phyloP scores from a whole-genome alignment of 1,140 invertebrate species.

The Cydia pomonella region DNA sequence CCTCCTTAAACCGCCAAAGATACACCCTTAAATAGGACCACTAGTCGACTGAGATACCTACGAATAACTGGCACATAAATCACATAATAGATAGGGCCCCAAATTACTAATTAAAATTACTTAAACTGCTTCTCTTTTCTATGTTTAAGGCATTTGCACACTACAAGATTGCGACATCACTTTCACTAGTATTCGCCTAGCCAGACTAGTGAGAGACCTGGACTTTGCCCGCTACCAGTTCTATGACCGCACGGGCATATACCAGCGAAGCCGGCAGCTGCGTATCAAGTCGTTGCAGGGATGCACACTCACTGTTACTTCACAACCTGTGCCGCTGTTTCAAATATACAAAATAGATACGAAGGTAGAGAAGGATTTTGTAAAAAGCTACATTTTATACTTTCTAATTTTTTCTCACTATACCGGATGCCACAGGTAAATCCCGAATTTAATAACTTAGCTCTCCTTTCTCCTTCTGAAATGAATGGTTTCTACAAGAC shows the following conservation, averaged over 20 bases:
- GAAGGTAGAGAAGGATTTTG: slow-evolving; percentile 76
- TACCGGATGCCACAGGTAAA: too few species aligned
- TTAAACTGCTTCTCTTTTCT: background rate
- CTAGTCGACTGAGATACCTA: too few species aligned
- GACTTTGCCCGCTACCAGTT: slow-evolving; percentile 87
- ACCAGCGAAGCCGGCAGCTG: slow-evolving; percentile 74
- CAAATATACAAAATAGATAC: slow-evolving; percentile 84
- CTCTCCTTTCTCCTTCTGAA: too few species aligned
- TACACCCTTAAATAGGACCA: too few species aligned
- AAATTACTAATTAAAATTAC: background rate
- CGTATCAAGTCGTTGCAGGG: slow-evolving; percentile 83
- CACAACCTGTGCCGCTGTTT: slow-evolving; percentile 83
- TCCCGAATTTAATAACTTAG: too few species aligned
- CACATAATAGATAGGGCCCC: background rate
- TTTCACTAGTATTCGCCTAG: slow-evolving; percentile 86
- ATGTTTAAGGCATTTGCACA: slow-evolving; percentile 82
- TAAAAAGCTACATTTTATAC: background rate
- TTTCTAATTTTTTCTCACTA: too few species aligned
- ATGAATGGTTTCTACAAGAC: too few species aligned
- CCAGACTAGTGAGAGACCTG: slow-evolving; percentile 85
- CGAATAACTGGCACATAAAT: too few species aligned
- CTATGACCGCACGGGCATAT: slow-evolving; percentile 83
- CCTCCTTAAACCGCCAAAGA: too few species aligned
- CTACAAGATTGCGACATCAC: slow-evolving; percentile 86
- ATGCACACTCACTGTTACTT: slow-evolving; percentile 82